Evolutionary conservation across 2,888 invertebrate species (phyloP), one percentile per base, ranked within the genome.

Genomic region (Coremacera marginata): DNA sequence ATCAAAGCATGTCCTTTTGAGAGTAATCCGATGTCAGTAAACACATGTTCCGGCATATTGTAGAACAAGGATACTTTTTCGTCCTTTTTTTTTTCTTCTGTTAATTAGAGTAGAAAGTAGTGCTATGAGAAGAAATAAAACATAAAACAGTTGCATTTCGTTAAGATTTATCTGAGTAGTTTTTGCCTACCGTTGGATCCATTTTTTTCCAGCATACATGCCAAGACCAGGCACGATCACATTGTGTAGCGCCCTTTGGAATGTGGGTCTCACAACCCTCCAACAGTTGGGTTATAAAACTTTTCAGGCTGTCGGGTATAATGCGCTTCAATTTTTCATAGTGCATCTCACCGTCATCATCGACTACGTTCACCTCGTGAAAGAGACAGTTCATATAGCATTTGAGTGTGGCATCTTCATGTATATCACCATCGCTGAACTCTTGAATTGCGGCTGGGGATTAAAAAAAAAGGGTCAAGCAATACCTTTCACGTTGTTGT

Each of bases 351-450:
- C 86, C 85, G 52, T 84, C 80, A 55, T 86, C 86, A 70, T 85
- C 83, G 25, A 86, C 82, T 52, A 84, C 83, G 77, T 82, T 77
- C 2, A 81, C 70, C 73, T 85, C 84, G 77, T 86, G 84, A 73
- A 87, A 86, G 34, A 86, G 60, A 78, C 86, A 86, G 78, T 84
- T 84, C 87, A 87, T 87, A 75, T 86, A 86, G 78, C 86, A 86
- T 79, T 86, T 86, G 16, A 86, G 81, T 11, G 82, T 82, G 60
- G 84, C 82, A 80, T 86, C 85, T 51, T 86, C 84, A 71, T 84
- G 84, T 37, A 85, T 81, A 75, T 86, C 83, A 1, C 84, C 86
- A 78, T 86, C 85, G 77, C 86, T 86, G 74, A 86, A 87, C 74
- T 84, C 83, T 75, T 82, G 83, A 49, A 86, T 86, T 70, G 86